phyloP scores from a whole-genome alignment of 2,797 vertebrate genomes.

The Danio tinwini region DNA sequence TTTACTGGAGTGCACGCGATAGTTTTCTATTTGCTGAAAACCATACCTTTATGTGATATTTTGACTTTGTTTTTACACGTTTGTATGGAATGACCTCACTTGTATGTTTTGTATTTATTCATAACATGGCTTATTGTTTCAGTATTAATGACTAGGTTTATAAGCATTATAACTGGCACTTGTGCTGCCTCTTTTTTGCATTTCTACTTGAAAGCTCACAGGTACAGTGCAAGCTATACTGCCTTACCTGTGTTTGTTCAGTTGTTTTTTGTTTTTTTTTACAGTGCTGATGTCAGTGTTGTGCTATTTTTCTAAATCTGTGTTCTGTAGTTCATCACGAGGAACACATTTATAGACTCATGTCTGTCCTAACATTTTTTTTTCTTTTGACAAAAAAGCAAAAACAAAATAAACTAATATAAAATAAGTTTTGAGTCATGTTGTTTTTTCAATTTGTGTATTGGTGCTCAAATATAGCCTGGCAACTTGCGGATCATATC shows the following conservation, averaged over 20 bases:
- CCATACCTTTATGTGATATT: slow-evolving; percentile 4
- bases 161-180: slow-evolving; percentile 43
- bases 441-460: slow-evolving; percentile 14
- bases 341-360: slow-evolving; percentile 18
- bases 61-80: slow-evolving; percentile 31
- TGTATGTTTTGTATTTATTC: slow-evolving; percentile 73
- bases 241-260: neutral
- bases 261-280: neutral
- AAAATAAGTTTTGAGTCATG: neutral
- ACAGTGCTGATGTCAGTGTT: slow-evolving; percentile 23
- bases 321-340: slow-evolving; percentile 34
- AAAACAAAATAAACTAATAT: slow-evolving; percentile 36
- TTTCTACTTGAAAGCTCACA: slow-evolving; percentile 46
- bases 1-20: slow-evolving; percentile 34
- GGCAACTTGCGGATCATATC: no score
- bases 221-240: slow-evolving; percentile 29
- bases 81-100: slow-evolving; percentile 57
- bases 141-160: slow-evolving; percentile 31
- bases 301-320: slow-evolving; percentile 46
- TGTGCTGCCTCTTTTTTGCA: slow-evolving; percentile 15
- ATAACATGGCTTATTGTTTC: slow-evolving; percentile 51
- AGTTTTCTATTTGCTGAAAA: slow-evolving; percentile 54
- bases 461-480: neutral
- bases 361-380: slow-evolving; percentile 37
- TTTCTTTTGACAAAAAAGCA: slow-evolving; percentile 15